Evolutionary conservation across 2,797 vertebrate species (phyloP).

Genomic region (Crocodylus rhombifer): DNA sequence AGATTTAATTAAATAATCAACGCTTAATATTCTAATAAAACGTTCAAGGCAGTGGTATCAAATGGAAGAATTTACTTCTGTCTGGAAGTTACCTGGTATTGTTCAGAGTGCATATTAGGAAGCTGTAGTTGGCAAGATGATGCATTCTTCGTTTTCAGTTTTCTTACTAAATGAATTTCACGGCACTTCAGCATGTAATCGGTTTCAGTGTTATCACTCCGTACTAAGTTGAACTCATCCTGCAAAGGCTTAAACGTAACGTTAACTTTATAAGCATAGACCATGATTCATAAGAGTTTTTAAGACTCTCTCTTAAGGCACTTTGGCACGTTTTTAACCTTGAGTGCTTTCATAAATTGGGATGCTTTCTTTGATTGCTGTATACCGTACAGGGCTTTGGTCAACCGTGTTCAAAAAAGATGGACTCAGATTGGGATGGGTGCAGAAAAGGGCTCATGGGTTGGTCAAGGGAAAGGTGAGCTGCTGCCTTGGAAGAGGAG

Average conservation of each 20-base stretch:
- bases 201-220: background rate
- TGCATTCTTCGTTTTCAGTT: background rate
- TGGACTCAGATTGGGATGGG: too few species aligned
- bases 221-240: background rate
- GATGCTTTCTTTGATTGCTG: background rate
- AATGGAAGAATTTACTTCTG: background rate
- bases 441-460: too few species aligned
- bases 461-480: too few species aligned
- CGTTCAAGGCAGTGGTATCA: background rate
- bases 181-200: background rate
- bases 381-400: background rate
- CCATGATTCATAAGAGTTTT: background rate
- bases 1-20: background rate
- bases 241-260: background rate
- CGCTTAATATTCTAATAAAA: background rate
- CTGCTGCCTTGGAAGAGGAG: background rate
- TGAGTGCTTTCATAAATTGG: background rate
- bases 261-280: background rate
- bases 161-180: background rate
- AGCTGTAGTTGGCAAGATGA: fast-evolving
- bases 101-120: background rate
- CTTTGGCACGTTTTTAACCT: fast-evolving
- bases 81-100: background rate
- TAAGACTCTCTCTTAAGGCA: background rate
- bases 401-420: background rate